These are phyloP conservation scores for Drosophila parvula DNA, from an alignment of 1,140 invertebrate species.

Conservation along the genomic window DNA sequence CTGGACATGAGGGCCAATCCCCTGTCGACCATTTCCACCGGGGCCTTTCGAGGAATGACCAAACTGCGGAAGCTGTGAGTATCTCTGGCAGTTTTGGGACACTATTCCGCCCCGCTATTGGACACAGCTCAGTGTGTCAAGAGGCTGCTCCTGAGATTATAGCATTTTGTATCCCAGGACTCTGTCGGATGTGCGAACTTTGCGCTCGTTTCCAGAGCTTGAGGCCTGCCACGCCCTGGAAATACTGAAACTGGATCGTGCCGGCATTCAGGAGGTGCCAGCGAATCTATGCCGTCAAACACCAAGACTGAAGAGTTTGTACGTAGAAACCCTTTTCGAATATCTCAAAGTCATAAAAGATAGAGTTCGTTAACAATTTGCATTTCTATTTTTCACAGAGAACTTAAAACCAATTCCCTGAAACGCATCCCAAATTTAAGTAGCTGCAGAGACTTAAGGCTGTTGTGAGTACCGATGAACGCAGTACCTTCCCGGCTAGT, in stretches of 20 bases:
- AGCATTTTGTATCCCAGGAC: conserved; percentile 86
- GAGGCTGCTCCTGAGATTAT: not conserved
- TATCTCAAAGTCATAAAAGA: no score
- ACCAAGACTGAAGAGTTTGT: conserved; percentile 93
- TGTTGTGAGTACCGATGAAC: conserved; percentile 90
- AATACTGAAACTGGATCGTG: conserved; percentile 92
- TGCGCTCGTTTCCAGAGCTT: conserved; percentile 92
- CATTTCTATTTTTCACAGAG: conserved; percentile 85
- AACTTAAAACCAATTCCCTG: conserved; percentile 92
- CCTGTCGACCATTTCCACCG: conserved; percentile 87
- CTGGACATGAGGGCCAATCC: conserved; percentile 90
- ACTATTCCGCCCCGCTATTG: no score
- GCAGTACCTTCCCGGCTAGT: accelerated
- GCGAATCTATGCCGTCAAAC: conserved; percentile 90
- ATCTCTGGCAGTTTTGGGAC: conserved; percentile 2
- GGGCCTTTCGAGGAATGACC: conserved; percentile 88
- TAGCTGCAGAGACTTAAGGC: conserved; percentile 90
- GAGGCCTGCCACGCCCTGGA: conserved; percentile 91
- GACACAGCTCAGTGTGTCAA: not conserved
- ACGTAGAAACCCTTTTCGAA: conserved; percentile 84
- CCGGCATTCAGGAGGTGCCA: conserved; percentile 89
- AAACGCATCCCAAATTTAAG: conserved; percentile 89
- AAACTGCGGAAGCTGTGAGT: conserved; percentile 90
- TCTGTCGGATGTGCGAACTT: conserved; percentile 92
- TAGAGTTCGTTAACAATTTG: not conserved